A percentile compares a stretch with the other conserved stretches of the same genome.
These are phyloP conservation scores for Orchestes rusci DNA, from an alignment of 2,888 invertebrate species.

Conservation along the genomic window DNA sequence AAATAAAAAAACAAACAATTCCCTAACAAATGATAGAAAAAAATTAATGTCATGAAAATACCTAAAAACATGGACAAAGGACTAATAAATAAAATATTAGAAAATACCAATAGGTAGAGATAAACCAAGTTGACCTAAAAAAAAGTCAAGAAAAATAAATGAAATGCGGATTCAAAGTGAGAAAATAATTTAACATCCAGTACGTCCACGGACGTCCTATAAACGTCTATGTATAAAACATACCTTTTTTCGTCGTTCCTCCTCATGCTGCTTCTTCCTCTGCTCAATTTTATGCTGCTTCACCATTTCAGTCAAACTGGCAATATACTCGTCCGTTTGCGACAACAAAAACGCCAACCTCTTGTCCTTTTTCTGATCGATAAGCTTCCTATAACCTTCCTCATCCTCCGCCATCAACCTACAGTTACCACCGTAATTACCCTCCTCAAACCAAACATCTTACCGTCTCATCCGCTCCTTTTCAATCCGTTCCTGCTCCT, in stretches of 20 bases:
- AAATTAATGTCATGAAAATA: too few relatives aligned
- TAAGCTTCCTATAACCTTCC: constrained; percentile 97
- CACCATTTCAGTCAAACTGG: constrained; percentile 95
- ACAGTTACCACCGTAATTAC: constrained; percentile 6
- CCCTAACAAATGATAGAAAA: too few relatives aligned
- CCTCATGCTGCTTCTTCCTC: constrained; percentile 67
- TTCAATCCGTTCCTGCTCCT: constrained; percentile 97
- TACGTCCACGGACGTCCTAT: too few relatives aligned
- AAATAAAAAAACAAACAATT: too few relatives aligned
- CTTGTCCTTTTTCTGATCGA: constrained; percentile 99
- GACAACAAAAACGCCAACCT: constrained; percentile 93
- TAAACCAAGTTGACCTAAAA: too few relatives aligned
- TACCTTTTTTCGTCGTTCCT: constrained; percentile 87
- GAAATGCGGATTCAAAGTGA: too few relatives aligned
- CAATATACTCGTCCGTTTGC: constrained; percentile 98
- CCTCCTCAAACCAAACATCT: constrained; percentile 6
- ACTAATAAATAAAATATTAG: too few relatives aligned
- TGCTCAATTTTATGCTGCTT: constrained; percentile 94
- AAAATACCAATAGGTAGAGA: too few relatives aligned
- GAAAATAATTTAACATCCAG: too few relatives aligned
- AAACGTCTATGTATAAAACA: too few relatives aligned
- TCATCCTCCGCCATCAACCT: constrained; percentile 99
- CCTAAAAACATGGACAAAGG: too few relatives aligned
- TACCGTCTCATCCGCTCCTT: constrained; percentile 93
- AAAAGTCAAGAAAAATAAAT: too few relatives aligned